Evolutionary conservation across 2,888 invertebrate species (phyloP), one percentile per base, ranked within the genome.

Genomic region (Cremastinae sp.): DNA sequence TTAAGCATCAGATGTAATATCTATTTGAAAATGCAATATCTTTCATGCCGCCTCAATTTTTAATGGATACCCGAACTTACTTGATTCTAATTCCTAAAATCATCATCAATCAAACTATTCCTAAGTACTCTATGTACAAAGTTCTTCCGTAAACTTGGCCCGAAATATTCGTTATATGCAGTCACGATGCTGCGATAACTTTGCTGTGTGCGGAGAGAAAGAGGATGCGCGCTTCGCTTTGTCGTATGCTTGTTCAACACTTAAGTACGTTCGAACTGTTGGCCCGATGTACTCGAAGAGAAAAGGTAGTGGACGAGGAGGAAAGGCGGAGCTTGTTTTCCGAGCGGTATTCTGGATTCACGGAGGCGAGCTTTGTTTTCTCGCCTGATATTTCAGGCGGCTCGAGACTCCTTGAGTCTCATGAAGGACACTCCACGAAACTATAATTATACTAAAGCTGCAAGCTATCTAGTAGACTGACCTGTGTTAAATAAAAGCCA

Each of bases 191-290:
- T 55, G 5, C 18, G 28, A 45, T 55, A 66, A 66, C 55, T 66
- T 66, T 66, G 16, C 55, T 16, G 66, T 45, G 35, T 66, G 35
- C 43, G 39, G 14, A 35, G 28, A 53, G 39, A 1, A 22, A 28
- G 51, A 53, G 4, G 2, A 18, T 16, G 12, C 10, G 45, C 35
- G 39, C 10, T 43, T 28, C 41, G 41, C 55, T 55, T 55, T 45
- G 43, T 53, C 62, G 43, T 20, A 45, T 59, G 58, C 45, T 70
- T 43, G 58, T 43, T 74, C 20, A 64, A 51, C 64, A 69, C 74
- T 69, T 64, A 74, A 69, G 69, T 51, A 43, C 51, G 64, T 58
- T 64, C 43, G 45, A 70, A 65, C 64, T 74, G 53, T 55, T 41
- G 28, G 28, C 28, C 8, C 18, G 39, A 53, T 41, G 43, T 53